These are phyloP conservation scores for Arctocebus calabarensis DNA, from an alignment of 2,797 vertebrate species.

Conservation along the genomic window DNA sequence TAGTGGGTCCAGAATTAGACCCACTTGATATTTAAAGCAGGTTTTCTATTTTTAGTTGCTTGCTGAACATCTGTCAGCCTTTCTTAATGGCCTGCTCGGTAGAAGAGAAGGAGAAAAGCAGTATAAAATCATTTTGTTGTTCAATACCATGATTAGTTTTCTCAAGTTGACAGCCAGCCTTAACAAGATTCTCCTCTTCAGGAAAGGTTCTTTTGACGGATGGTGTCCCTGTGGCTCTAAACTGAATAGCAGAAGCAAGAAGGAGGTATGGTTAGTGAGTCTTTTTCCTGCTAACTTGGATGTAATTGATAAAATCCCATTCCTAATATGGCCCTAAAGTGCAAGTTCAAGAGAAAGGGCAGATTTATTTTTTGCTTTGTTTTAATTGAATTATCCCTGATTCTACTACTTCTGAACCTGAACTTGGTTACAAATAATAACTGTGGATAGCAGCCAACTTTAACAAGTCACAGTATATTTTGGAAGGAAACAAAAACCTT, in stretches of 20 bases:
- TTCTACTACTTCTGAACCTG: conserved; percentile 21
- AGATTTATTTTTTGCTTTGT: conserved; percentile 12
- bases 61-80: conserved; percentile 67
- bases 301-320: conserved; percentile 63
- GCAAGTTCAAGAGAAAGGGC: conserved; percentile 72
- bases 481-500: not conserved
- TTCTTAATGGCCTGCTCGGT: conserved; percentile 69
- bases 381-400: conserved; percentile 72
- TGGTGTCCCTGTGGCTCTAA: conserved; percentile 72
- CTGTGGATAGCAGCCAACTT: not conserved
- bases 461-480: conserved; percentile 37
- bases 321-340: conserved; percentile 33
- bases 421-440: conserved; percentile 57
- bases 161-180: conserved; percentile 79
- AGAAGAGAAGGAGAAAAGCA: conserved; percentile 60
- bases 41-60: conserved; percentile 70
- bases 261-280: not conserved
- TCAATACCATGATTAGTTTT: conserved; percentile 78
- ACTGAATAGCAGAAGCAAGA: conserved; percentile 54
- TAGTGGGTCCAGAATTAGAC: conserved; percentile 8
- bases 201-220: conserved; percentile 75
- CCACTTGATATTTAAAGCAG: conserved; percentile 73
- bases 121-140: conserved; percentile 76
- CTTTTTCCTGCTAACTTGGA: not conserved
- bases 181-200: conserved; percentile 75